phyloP scores from a whole-genome alignment of 2,113 vertebrate species.

The Erythrolamprus reginae region DNA sequence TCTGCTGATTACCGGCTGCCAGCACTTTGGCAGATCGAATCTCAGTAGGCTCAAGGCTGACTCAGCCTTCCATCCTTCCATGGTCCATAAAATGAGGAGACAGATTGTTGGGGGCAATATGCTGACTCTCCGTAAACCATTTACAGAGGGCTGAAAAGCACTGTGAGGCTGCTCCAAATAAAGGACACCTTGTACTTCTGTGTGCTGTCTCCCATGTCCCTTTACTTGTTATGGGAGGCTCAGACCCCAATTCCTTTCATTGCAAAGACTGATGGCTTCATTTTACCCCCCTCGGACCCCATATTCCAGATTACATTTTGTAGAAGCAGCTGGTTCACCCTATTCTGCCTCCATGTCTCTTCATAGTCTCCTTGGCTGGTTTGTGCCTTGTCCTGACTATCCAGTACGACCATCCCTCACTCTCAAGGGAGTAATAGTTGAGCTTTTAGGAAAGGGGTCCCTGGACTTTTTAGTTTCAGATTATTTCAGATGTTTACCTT shows the following conservation, averaged over 20 bases:
- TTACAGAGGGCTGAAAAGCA: too few species aligned
- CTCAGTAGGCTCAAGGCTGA: too few species aligned
- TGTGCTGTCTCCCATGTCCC: neutral
- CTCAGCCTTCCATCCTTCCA: too few species aligned
- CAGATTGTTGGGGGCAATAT: too few species aligned
- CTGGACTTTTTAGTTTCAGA: conserved; percentile 20
- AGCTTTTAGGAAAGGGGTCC: neutral
- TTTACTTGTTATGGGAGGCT: fast-evolving
- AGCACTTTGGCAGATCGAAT: too few species aligned
- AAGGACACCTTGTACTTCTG: neutral
- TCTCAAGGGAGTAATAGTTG: neutral
- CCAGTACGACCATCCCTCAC: neutral
- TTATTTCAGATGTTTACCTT: conserved; percentile 32
- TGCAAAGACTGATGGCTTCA: neutral
- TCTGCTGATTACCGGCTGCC: too few species aligned
- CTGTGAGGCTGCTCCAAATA: too few species aligned
- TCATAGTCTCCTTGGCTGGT: neutral
- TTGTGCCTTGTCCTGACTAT: conserved; percentile 6
- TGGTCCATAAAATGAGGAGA: too few species aligned
- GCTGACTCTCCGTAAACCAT: too few species aligned
- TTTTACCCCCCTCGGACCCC: neutral
- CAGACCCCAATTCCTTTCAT: neutral
- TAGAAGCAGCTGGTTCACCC: neutral
- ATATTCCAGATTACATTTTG: fast-evolving
- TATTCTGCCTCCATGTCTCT: neutral